Evolutionary conservation across 2,113 vertebrate species (phyloP), one percentile per base, ranked within the genome.

Genomic region (Sebastes schlegelii): DNA sequence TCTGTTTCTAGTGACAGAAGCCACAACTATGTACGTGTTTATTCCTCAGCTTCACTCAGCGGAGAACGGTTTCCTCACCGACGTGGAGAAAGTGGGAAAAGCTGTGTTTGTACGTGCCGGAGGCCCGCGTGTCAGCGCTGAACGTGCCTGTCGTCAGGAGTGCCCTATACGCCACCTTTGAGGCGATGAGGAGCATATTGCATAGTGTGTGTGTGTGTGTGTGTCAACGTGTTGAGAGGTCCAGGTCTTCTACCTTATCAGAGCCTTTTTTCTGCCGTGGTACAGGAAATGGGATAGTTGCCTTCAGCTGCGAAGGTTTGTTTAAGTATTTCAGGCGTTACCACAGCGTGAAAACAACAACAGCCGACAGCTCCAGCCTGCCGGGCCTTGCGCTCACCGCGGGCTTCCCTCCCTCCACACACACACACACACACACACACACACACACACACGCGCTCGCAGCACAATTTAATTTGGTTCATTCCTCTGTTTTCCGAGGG

Each of bases 21-120:
- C 92, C 89, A 86, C 91, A 94, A 72, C 57, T 85, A 92, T 93
- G 86, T 63, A 74, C 57, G 84, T 86, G 88, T 91, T 91, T 91
- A 87, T 87, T 87, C 62, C 75, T 73, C 80, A 75, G 82, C 79
- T 26, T 87, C 86, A 80, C 77, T 78, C 78, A 69, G 72, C 80
- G 77, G 60, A 49, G 66, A 77, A 78, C 77, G 55, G 40, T 84
- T 84, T 86, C 74, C 79, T 86, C 14, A 17, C 82, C 52, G 26
- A 64, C 1, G 4, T 5, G 19, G 57, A 48, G 45, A 82, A 88
- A 82, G 75, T 79, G 82, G 77, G 71, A 70, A 85, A 78, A 81
- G 58, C 13, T 77, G 61, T 58, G 6, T 69, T 45, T 64, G 70
- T 49, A 60, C 9, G 68, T 52, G 61, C 8, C 43, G 61, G 68